phyloP scores from a whole-genome alignment of 2,888 invertebrate genomes.

The Catocala nupta region DNA sequence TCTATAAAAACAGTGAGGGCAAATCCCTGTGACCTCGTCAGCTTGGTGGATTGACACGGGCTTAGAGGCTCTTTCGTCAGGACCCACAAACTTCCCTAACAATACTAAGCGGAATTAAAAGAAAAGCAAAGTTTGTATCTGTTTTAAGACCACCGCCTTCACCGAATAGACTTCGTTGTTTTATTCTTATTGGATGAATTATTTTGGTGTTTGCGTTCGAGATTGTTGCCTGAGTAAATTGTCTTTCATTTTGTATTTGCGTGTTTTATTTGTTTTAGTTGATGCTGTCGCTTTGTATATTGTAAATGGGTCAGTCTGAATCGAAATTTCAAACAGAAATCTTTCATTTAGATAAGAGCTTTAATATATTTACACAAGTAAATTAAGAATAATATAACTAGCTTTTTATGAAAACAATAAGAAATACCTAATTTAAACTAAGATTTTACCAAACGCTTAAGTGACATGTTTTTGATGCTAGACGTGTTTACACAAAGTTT shows the following conservation, averaged over 20 bases:
- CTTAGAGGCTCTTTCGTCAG: conserved; percentile 52
- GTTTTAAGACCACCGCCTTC: conserved; percentile 44
- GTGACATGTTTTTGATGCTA: no score
- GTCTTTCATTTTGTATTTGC: conserved; percentile 19
- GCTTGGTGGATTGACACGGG: conserved; percentile 55
- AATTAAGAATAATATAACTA: no score
- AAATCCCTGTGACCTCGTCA: conserved; percentile 52
- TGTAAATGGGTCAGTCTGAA: neutral
- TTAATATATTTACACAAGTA: no score
- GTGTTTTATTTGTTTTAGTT: conserved; percentile 11
- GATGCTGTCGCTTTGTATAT: neutral
- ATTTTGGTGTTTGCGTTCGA: conserved; percentile 39
- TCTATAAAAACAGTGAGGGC: conserved; percentile 28
- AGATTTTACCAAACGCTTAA: no score
- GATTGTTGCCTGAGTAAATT: conserved; percentile 38
- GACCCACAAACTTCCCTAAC: conserved; percentile 55
- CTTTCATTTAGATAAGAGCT: no score
- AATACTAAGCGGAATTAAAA: conserved; percentile 61
- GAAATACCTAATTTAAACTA: no score
- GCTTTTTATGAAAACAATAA: no score
- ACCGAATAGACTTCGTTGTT: conserved; percentile 49
- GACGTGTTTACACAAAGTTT: no score
- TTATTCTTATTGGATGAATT: conserved; percentile 51
- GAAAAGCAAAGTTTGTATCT: conserved; percentile 60
- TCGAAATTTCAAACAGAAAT: no score